Evolutionary conservation across 2,888 invertebrate genomes (phyloP).

Genomic region (Linnaemya vulpina): DNA sequence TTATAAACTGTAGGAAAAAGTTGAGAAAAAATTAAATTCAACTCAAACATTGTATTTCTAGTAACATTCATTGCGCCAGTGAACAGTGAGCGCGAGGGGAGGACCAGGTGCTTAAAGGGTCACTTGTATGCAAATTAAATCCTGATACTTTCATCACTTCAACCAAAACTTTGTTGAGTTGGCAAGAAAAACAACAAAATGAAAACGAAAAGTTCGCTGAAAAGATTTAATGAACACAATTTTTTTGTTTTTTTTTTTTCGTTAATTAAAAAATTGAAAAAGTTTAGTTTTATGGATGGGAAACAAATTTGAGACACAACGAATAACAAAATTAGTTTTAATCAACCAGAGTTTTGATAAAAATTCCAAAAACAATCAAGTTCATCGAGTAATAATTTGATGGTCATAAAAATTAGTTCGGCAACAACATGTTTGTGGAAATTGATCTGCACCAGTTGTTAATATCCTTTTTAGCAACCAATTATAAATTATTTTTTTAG

Average conservation of each 20-base stretch:
- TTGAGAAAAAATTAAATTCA: conserved; percentile 42
- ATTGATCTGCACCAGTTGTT: too few species aligned
- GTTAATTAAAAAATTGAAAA: conserved; percentile 53
- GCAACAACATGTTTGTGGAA: too few species aligned
- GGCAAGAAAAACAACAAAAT: conserved; percentile 40
- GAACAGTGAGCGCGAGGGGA: neutral
- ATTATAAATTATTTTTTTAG: too few species aligned
- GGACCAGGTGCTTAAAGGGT: conserved; percentile 43
- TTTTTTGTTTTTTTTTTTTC: neutral
- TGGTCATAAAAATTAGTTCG: too few species aligned
- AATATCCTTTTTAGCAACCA: too few species aligned
- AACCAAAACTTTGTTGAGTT: conserved; percentile 31
- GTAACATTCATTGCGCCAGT: neutral
- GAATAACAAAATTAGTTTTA: conserved; percentile 30
- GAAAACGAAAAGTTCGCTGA: conserved; percentile 5
- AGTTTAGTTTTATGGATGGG: conserved; percentile 30
- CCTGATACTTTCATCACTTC: conserved; percentile 63
- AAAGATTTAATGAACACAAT: conserved; percentile 51
- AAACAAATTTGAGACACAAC: conserved; percentile 14
- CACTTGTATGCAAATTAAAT: conserved; percentile 68
- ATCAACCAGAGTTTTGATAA: conserved; percentile 5
- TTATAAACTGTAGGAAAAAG: conserved; percentile 59
- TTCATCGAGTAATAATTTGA: too few species aligned
- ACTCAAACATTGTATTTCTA: conserved; percentile 6
- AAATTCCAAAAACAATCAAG: too few species aligned